Evolutionary conservation across 2,113 vertebrate genomes (phyloP), one percentile per base, ranked within the genome.

Genomic region (Oenanthe oenanthe): DNA sequence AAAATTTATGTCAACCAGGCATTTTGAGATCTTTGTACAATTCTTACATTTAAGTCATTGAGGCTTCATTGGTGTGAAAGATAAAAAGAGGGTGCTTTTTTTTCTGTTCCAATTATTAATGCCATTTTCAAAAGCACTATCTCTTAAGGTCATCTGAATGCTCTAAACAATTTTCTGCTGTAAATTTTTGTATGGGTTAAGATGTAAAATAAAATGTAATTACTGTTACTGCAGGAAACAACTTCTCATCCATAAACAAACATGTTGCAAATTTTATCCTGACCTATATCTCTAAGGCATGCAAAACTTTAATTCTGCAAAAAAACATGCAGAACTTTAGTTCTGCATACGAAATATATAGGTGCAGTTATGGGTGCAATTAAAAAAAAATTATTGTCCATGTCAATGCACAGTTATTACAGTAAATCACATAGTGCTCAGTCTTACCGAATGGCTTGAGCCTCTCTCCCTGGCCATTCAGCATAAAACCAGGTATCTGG

Each of bases 1-100:
- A 66, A 68, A 85, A 50, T 16, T 26, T 8, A n/a, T 70, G 2
- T 48, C 21, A 58, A 53, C 13, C 7, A 68, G 4, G 6, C 67
- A 45, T 63, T 71, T 74, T 66, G 51, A 84, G 21, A 38, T 71
- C 17, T 58, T 56, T 71, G 28, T 53, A 34, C 5, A 28, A 36
- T 54, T 56, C 36, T 87, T 84, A 25, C 21, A 60, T 77, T 78
- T 51, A 81, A 63, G 40, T 40, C 16, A 47, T n/a, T 77, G 14
- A 56, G 17, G 2, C 9, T 60, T 91, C 28, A 21, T 71, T 60
- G 67, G 3, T 53, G 24, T 0, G 0, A 60, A 77, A 66, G 9
- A 7, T 60, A 47, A 62, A 7, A 9, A 43, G 25, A 21, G 0
- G 0, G 26, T 0, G 2, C 5, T 31, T 40, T 51, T 51, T 3